A percentile compares a stretch with the other conserved stretches of the same genome.
Evolutionary conservation across 2,888 invertebrate genomes (phyloP).

Genomic region (Aspidiotus rigidus): DNA sequence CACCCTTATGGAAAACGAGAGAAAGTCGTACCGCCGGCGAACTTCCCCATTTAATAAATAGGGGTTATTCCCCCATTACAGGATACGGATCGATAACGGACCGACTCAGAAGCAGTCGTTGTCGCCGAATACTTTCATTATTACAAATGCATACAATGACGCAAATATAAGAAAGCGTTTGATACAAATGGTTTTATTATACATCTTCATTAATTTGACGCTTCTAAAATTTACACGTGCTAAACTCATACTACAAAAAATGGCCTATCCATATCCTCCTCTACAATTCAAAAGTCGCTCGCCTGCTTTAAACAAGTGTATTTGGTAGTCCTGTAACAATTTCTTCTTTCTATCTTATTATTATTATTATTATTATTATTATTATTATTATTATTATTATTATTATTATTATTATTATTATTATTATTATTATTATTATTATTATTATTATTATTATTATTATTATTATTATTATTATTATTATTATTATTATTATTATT

Average conservation of each 20-base stretch:
- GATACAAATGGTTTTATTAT: slow-evolving; percentile 34
- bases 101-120: slow-evolving; percentile 29
- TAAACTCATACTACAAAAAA: too few relatives aligned
- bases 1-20: slow-evolving; percentile 16
- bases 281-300: not conserved
- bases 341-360: not conserved
- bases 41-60: slow-evolving; percentile 26
- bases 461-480: too few relatives aligned
- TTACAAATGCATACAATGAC: not conserved
- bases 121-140: slow-evolving; percentile 29
- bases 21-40: slow-evolving; percentile 8
- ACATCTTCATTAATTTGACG: slow-evolving; percentile 33
- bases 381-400: too few relatives aligned
- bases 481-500: too few relatives aligned
- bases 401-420: too few relatives aligned
- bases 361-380: not conserved
- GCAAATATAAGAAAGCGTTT: slow-evolving; percentile 20
- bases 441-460: too few relatives aligned
- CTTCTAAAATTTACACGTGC: slow-evolving; percentile 8
- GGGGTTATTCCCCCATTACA: slow-evolving; percentile 32
- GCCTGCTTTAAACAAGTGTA: slow-evolving; percentile 12
- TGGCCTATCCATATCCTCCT: too few relatives aligned
- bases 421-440: too few relatives aligned
- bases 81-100: slow-evolving; percentile 27
- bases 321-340: not conserved